Percentiles rank a stretch among this genome's conserved stretches.
These are phyloP conservation scores for Leucophenga maculata DNA, from an alignment of 2,888 invertebrate genomes.

Conservation along the genomic window DNA sequence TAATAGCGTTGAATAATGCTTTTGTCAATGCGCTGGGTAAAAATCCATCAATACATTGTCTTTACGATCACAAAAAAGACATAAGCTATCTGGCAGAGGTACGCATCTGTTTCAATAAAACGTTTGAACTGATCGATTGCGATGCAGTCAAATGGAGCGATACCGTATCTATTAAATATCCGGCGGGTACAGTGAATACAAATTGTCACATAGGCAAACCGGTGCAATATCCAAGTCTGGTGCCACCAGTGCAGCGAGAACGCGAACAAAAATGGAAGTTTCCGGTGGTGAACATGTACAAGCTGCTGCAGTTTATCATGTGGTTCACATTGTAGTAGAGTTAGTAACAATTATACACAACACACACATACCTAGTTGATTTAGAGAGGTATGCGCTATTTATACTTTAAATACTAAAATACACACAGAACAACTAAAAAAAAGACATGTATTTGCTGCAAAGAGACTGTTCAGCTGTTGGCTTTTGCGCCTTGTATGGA, in stretches of 20 bases:
- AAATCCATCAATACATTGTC: slow-evolving; percentile 79
- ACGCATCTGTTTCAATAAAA: slow-evolving; percentile 82
- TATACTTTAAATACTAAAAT: not conserved
- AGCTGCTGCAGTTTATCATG: slow-evolving; percentile 75
- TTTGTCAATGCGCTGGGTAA: slow-evolving; percentile 75
- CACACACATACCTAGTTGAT: not conserved
- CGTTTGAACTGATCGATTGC: slow-evolving; percentile 78
- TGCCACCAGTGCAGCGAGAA: slow-evolving; percentile 55
- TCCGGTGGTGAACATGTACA: slow-evolving; percentile 75
- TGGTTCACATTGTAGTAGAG: slow-evolving; percentile 76
- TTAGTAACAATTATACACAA: not conserved
- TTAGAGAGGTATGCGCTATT: not conserved
- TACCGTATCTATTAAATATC: slow-evolving; percentile 60
- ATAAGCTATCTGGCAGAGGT: slow-evolving; percentile 80
- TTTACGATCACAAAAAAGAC: slow-evolving; percentile 75
- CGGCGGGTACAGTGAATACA: slow-evolving; percentile 73
- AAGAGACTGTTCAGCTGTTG: not conserved
- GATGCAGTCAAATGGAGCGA: slow-evolving; percentile 74
- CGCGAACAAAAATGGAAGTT: slow-evolving; percentile 68
- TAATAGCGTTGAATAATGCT: slow-evolving; percentile 74
- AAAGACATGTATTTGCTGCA: not conserved
- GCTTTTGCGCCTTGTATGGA: not conserved
- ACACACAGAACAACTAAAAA: not conserved
- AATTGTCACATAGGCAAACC: slow-evolving; percentile 76
- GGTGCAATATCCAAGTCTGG: slow-evolving; percentile 75